phyloP scores from a whole-genome alignment of 2,113 vertebrate species.

The Himantopus leucocephalus region DNA sequence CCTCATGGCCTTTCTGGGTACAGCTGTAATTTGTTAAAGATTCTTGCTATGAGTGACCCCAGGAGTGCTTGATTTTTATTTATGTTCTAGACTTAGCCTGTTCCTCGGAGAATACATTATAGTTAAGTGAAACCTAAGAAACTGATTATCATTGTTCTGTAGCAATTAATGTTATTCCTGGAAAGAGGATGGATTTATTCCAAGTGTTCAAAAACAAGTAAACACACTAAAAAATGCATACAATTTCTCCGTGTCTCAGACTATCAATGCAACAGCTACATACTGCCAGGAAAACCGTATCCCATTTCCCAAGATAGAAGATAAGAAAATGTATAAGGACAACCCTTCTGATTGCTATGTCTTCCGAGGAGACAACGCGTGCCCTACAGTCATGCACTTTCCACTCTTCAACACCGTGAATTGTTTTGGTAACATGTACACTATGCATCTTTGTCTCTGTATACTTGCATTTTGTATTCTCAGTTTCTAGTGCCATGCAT shows the following conservation, averaged over 20 bases:
- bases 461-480: neutral
- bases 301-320: slow-evolving; percentile 21
- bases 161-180: neutral
- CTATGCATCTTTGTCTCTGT: neutral
- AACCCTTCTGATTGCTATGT: slow-evolving; percentile 23
- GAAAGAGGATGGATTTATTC: neutral
- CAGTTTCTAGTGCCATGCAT: neutral
- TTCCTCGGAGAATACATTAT: neutral
- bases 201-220: neutral
- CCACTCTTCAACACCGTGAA: slow-evolving; percentile 56
- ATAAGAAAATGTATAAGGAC: neutral
- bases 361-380: neutral
- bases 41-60: neutral
- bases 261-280: neutral
- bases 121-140: neutral
- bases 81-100: neutral
- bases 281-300: slow-evolving; percentile 20
- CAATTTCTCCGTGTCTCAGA: neutral
- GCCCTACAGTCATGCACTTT: slow-evolving; percentile 54
- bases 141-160: too few relatives aligned
- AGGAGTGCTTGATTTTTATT: neutral
- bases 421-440: slow-evolving; percentile 15
- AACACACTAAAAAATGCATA: neutral
- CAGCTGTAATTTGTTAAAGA: neutral
- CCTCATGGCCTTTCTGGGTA: neutral